phyloP scores from a whole-genome alignment of 2,888 invertebrate species.

The Prenolepis imparis region DNA sequence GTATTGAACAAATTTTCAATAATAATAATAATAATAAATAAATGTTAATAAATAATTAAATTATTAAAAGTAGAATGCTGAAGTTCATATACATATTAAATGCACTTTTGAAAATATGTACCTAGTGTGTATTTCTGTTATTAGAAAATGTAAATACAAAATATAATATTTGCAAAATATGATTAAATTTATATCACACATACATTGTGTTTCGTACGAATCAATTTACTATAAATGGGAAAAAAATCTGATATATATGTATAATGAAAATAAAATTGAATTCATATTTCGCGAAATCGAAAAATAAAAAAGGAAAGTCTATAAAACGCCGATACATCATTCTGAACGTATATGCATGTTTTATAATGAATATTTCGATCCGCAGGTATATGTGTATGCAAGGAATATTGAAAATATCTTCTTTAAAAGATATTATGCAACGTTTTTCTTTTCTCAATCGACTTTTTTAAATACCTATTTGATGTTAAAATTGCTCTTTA shows the following conservation, averaged over 20 bases:
- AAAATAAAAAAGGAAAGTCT: slow-evolving; percentile 11
- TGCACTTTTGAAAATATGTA: neutral
- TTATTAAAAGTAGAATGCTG: neutral
- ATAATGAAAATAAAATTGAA: slow-evolving; percentile 21
- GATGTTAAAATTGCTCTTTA: neutral
- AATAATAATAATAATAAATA: neutral
- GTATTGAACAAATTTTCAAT: neutral
- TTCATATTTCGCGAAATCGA: slow-evolving; percentile 28
- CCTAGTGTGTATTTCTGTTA: neutral
- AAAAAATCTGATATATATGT: slow-evolving; percentile 4
- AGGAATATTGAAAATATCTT: slow-evolving; percentile 27
- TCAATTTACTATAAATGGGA: slow-evolving; percentile 18
- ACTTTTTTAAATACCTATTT: slow-evolving; percentile 25
- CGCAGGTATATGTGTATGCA: neutral
- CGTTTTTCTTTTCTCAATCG: neutral
- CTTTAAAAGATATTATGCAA: no score
- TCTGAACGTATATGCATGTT: neutral
- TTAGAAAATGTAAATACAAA: neutral
- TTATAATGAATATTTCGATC: slow-evolving; percentile 7
- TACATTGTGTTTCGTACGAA: neutral
- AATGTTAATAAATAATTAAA: neutral
- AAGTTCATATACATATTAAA: neutral
- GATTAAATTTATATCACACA: neutral
- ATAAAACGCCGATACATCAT: neutral
- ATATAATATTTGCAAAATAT: slow-evolving; percentile 16